Evolutionary conservation across 2,888 invertebrate genomes (phyloP).

Genomic region (Parelbella ahira): DNA sequence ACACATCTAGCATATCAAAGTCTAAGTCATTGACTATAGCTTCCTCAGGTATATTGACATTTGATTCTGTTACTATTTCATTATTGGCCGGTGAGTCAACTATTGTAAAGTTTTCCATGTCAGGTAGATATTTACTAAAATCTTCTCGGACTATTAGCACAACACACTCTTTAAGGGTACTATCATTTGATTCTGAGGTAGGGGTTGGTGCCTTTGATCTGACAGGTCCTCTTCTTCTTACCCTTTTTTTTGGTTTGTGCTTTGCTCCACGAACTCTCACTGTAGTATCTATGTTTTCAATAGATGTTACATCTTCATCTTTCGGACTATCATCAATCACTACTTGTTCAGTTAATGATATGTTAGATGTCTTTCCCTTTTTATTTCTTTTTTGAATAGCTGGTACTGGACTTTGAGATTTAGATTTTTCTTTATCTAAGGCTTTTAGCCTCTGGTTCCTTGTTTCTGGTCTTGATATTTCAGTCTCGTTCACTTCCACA

Average conservation of each 20-base stretch:
- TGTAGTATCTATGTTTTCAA: conserved; percentile 53
- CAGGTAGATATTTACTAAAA: conserved; percentile 40
- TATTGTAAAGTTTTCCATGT: no score
- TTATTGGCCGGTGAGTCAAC: neutral
- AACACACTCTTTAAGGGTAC: conserved; percentile 51
- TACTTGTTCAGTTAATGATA: conserved; percentile 68
- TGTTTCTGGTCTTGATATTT: conserved; percentile 34
- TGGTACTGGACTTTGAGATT: conserved; percentile 45
- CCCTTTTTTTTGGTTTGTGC: conserved; percentile 32
- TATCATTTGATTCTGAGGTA: conserved; percentile 19
- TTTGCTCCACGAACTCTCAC: conserved; percentile 35
- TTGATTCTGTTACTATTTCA: conserved; percentile 8
- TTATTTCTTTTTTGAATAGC: conserved; percentile 33
- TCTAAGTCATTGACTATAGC: conserved; percentile 23
- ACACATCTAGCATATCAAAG: conserved; percentile 72
- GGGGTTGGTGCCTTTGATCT: conserved; percentile 31
- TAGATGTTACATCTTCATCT: conserved; percentile 66
- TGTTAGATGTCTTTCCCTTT: conserved; percentile 63
- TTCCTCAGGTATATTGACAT: conserved; percentile 15
- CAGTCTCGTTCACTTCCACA: conserved; percentile 38
- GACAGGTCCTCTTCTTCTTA: conserved; percentile 35
- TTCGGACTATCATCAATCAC: conserved; percentile 64
- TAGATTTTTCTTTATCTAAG: conserved; percentile 37
- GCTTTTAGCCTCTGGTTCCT: conserved; percentile 40
- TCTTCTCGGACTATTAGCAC: conserved; percentile 51